phyloP scores from a whole-genome alignment of 2,888 invertebrate species.

The Orchesellides sinensis region DNA sequence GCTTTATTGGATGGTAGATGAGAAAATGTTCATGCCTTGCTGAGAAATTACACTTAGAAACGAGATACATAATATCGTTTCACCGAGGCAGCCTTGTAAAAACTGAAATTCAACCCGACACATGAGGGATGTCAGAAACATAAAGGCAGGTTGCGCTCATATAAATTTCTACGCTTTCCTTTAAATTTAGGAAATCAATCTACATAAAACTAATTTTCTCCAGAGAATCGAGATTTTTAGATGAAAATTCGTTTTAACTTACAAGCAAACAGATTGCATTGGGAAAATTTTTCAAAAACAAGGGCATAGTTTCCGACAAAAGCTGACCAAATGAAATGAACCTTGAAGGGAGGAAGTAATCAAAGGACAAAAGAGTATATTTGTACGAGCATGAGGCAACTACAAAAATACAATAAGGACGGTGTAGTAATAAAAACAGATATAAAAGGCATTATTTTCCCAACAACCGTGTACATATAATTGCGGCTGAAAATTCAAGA shows the following conservation, averaged over 20 bases:
- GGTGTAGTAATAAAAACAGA: neutral
- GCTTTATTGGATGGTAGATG: slow-evolving; percentile 13
- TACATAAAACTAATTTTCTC: too few species aligned
- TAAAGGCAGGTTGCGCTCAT: too few species aligned
- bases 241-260: too few species aligned
- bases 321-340: neutral
- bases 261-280: too few species aligned
- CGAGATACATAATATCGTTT: neutral
- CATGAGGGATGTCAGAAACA: slow-evolving; percentile 51
- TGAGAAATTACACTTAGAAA: slow-evolving; percentile 7
- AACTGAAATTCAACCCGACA: slow-evolving; percentile 47
- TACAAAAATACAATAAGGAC: neutral
- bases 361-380: slow-evolving; percentile 14
- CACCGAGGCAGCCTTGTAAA: slow-evolving; percentile 21
- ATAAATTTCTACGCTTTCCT: too few species aligned
- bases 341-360: slow-evolving; percentile 11
- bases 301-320: too few species aligned
- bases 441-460: slow-evolving; percentile 6
- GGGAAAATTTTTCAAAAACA: too few species aligned
- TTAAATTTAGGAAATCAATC: too few species aligned
- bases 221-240: too few species aligned
- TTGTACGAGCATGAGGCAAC: neutral
- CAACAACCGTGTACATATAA: too few species aligned
- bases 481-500: neutral
- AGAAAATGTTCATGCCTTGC: slow-evolving; percentile 5